phyloP scores from a whole-genome alignment of 2,888 invertebrate genomes.

The Cataglyphis cursor region DNA sequence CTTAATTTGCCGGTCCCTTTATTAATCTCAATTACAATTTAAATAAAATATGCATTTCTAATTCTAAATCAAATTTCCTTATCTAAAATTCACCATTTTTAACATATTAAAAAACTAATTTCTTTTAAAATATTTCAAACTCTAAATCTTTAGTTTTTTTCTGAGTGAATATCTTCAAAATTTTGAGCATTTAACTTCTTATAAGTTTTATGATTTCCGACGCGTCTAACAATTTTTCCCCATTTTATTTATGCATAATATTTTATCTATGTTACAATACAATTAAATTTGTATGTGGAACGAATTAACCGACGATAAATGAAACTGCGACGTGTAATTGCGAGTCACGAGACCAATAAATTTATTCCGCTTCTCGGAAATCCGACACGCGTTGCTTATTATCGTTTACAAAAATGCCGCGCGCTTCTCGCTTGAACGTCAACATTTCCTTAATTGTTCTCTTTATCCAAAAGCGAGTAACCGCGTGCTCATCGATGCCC shows the following conservation, averaged over 20 bases:
- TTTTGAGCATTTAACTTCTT: neutral
- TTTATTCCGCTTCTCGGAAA: slow-evolving; percentile 47
- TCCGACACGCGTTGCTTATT: slow-evolving; percentile 53
- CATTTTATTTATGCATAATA: neutral
- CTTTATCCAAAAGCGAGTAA: slow-evolving; percentile 48
- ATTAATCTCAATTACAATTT: neutral
- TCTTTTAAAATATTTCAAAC: neutral
- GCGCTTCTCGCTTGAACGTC: slow-evolving; percentile 45
- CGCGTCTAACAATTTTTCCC: neutral
- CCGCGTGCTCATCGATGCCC: slow-evolving; percentile 56
- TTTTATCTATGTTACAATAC: slow-evolving; percentile 9
- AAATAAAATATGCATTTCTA: neutral
- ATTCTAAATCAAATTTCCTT: neutral
- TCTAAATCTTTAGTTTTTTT: neutral
- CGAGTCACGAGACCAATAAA: slow-evolving; percentile 49
- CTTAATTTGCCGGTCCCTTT: neutral
- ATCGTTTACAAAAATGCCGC: slow-evolving; percentile 48
- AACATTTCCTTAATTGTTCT: slow-evolving; percentile 53
- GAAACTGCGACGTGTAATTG: slow-evolving; percentile 46
- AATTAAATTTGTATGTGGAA: slow-evolving; percentile 5
- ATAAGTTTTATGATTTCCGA: neutral
- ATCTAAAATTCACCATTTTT: neutral
- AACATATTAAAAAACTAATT: neutral
- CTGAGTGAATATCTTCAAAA: neutral
- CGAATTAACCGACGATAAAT: slow-evolving; percentile 47